Evolutionary conservation across 1,140 invertebrate species (phyloP).

Genomic region (Rhopalosiphum padi): DNA sequence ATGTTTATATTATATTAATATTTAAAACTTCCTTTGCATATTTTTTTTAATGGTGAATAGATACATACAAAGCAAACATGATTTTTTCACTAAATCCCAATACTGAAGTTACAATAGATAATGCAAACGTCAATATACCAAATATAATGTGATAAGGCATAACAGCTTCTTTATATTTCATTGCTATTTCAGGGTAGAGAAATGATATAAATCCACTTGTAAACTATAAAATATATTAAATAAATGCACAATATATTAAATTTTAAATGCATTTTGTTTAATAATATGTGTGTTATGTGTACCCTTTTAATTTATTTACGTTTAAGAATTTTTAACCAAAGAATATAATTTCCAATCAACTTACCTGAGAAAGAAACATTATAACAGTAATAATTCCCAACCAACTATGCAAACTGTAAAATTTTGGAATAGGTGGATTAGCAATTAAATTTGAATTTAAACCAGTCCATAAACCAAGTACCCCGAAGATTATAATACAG

Average conservation of each 20-base stretch:
- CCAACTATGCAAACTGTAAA: conserved; percentile 88
- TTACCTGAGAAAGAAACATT: conserved; percentile 79
- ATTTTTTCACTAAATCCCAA: conserved; percentile 87
- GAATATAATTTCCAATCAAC: neutral
- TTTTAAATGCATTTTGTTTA: neutral
- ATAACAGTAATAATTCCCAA: conserved; percentile 79
- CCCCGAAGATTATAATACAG: conserved; percentile 61
- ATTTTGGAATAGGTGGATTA: conserved; percentile 72
- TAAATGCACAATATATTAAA: neutral
- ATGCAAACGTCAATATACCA: conserved; percentile 77
- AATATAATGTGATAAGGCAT: conserved; percentile 84
- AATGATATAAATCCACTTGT: conserved; percentile 77
- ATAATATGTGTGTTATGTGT: neutral
- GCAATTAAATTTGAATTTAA: conserved; percentile 83
- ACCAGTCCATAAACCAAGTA: conserved; percentile 77
- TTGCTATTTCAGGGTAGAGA: conserved; percentile 75
- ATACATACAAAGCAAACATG: conserved; percentile 70
- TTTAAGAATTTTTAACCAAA: neutral
- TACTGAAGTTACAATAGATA: conserved; percentile 74
- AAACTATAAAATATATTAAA: conserved; percentile 70
- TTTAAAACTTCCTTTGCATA: neutral
- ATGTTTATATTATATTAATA: neutral
- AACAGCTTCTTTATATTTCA: conserved; percentile 69
- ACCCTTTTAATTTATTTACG: neutral
- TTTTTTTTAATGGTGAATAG: neutral